Percentiles rank a stretch among this genome's conserved stretches.
Conservation (phyloP, 2,888 invertebrate species). For the Leistus spinibarbis region DNA sequence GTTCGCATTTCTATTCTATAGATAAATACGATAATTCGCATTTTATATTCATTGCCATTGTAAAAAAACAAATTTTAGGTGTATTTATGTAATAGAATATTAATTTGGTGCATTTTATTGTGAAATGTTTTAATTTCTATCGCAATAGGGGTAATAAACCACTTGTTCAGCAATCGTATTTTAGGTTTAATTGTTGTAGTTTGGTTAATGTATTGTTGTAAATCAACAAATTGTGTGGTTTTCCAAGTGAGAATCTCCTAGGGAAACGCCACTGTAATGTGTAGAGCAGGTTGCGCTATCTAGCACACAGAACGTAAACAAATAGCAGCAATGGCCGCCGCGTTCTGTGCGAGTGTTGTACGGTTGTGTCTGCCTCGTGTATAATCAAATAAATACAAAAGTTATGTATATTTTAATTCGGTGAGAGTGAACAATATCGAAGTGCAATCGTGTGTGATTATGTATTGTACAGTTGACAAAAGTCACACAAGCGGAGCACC, state of each 20-base stretch:
- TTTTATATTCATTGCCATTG: too few relatives aligned
- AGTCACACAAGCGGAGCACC: conserved; percentile 75
- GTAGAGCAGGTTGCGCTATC: conserved; percentile 47
- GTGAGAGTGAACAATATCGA: conserved; percentile 62
- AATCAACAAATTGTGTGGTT: background rate
- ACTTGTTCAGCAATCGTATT: background rate
- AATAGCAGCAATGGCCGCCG: conserved; percentile 55
- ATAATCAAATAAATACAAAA: conserved; percentile 43
- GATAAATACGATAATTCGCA: too few relatives aligned
- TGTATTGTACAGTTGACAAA: conserved; percentile 80
- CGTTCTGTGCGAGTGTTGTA: conserved; percentile 37
- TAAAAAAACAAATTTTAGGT: too few relatives aligned
- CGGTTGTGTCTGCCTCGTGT: conserved; percentile 37
- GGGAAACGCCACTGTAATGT: conserved; percentile 6
- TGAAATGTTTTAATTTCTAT: background rate
- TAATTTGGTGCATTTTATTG: background rate
- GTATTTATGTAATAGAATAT: background rate
- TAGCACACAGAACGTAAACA: conserved; percentile 51
- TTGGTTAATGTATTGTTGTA: background rate
- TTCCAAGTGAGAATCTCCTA: background rate
- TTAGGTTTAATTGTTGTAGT: background rate
- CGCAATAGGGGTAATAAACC: background rate
- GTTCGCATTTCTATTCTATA: too few relatives aligned
- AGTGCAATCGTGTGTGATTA: conserved; percentile 58
- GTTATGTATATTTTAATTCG: conserved; percentile 64